Evolutionary conservation across 2,797 vertebrate genomes (phyloP).

Genomic region (Aeoliscus strigatus): DNA sequence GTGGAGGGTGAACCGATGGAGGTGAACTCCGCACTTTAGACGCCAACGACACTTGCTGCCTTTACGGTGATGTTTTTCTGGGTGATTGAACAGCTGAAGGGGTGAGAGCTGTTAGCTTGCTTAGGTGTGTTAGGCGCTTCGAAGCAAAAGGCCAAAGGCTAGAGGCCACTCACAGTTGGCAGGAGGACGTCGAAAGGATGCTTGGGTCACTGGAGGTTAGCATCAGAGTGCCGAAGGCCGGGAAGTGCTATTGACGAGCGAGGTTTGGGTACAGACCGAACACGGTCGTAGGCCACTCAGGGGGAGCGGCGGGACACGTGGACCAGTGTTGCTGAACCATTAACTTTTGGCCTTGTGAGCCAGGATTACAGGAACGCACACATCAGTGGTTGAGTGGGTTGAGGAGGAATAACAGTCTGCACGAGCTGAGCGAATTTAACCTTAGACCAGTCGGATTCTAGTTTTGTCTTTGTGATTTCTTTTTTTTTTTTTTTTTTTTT

Average conservation of each 20-base stretch:
- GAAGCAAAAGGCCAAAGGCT: slow-evolving; percentile 41
- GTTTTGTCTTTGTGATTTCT: not conserved
- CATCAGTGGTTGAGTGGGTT: slow-evolving; percentile 10
- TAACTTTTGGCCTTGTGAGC: slow-evolving; percentile 57
- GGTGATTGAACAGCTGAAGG: slow-evolving; percentile 68
- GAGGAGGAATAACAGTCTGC: no score
- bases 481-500: slow-evolving; percentile 1
- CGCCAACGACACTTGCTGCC: slow-evolving; percentile 37
- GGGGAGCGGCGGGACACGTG: slow-evolving; percentile 33
- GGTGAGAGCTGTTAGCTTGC: slow-evolving; percentile 62
- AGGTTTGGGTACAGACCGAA: slow-evolving; percentile 27
- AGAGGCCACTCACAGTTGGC: slow-evolving; percentile 53
- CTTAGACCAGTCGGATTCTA: no score
- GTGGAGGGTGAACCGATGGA: no score
- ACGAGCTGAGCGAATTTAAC: no score
- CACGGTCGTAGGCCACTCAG: slow-evolving; percentile 30
- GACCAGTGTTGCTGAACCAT: slow-evolving; percentile 31
- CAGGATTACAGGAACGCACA: slow-evolving; percentile 35
- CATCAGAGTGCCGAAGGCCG: slow-evolving; percentile 41
- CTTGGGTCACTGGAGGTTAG: slow-evolving; percentile 48
- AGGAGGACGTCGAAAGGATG: slow-evolving; percentile 35
- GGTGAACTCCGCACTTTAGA: slow-evolving; percentile 49
- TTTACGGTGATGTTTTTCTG: slow-evolving; percentile 68
- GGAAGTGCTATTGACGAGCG: slow-evolving; percentile 41
- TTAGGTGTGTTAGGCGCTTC: slow-evolving; percentile 49